A percentile compares a stretch with the other conserved stretches of the same genome.
Evolutionary conservation across 1,140 invertebrate genomes (phyloP).

Genomic region (Bathynomus jamesi): DNA sequence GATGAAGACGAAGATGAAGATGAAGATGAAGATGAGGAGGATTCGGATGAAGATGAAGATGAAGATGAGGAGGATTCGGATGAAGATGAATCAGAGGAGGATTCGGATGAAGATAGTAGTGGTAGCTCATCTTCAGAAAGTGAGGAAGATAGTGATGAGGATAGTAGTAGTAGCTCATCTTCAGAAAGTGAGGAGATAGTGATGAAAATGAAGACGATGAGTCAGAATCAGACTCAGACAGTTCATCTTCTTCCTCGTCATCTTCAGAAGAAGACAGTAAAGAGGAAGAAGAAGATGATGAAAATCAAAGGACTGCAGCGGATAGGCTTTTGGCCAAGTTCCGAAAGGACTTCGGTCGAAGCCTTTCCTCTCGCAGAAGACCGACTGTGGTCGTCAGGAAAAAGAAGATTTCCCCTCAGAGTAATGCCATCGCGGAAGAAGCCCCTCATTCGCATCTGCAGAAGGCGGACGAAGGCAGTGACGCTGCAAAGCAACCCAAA

Average conservation of each 20-base stretch:
- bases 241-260: neutral
- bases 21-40: neutral
- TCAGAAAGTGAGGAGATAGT: neutral
- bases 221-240: neutral
- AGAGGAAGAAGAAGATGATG: neutral
- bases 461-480: no score
- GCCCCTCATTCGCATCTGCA: no score
- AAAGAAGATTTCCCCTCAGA: no score
- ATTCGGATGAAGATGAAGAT: neutral
- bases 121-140: neutral
- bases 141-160: neutral
- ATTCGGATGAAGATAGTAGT: neutral
- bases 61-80: constrained; percentile 10
- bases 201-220: neutral
- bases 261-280: neutral
- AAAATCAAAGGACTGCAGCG: neutral
- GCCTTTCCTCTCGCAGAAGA: no score
- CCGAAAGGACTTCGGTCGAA: neutral
- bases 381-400: no score
- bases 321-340: neutral
- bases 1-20: neutral
- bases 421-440: no score
- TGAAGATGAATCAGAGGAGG: constrained; percentile 7
- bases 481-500: no score
- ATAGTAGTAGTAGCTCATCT: neutral